phyloP scores from a whole-genome alignment of 2,113 vertebrate genomes.

The Ibidorhyncha struthersii region DNA sequence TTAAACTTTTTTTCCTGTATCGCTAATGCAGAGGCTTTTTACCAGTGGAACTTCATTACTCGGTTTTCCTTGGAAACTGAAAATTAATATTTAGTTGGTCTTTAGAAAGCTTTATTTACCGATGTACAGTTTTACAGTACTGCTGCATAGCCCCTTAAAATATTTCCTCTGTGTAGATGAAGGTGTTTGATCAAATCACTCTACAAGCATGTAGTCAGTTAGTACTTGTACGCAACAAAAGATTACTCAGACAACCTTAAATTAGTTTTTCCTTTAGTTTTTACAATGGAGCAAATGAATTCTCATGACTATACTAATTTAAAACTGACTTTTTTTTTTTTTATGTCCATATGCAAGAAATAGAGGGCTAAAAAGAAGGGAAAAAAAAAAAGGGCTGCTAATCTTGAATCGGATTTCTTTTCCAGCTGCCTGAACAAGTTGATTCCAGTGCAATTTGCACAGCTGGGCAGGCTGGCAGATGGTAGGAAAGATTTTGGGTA shows the following conservation, averaged over 20 bases:
- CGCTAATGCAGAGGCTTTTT: not conserved
- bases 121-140: not conserved
- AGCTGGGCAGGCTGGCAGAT: slow-evolving; percentile 29
- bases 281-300: not conserved
- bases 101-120: not conserved
- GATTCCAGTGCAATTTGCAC: slow-evolving; percentile 31
- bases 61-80: not conserved
- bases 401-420: slow-evolving; percentile 32
- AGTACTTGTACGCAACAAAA: not conserved
- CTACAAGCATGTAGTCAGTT: not conserved
- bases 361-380: not conserved
- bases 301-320: not conserved
- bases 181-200: not conserved
- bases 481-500: slow-evolving; percentile 14
- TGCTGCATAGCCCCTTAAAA: not conserved
- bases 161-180: not conserved
- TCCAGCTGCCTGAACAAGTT: slow-evolving; percentile 24
- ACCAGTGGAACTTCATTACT: not conserved
- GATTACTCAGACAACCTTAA: not conserved
- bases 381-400: not conserved
- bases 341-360: not conserved
- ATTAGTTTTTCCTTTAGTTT: not conserved
- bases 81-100: not conserved
- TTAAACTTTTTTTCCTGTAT: not conserved
- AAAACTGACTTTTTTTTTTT: not conserved